Evolutionary conservation across 2,888 invertebrate genomes (phyloP).

Genomic region (Drosophila nr. perissopoda): DNA sequence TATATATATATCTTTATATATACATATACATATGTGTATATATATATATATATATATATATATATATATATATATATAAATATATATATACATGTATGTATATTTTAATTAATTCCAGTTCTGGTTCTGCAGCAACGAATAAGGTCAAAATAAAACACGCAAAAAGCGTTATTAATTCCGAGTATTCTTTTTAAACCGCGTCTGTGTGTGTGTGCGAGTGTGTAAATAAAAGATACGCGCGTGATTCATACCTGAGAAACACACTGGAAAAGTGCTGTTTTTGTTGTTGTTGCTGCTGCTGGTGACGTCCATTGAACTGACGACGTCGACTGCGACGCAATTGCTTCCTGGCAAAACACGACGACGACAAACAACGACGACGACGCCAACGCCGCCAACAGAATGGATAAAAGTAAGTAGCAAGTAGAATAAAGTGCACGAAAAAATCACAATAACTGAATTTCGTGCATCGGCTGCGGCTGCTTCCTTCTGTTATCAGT

Average conservation of each 20-base stretch:
- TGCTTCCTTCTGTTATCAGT: constrained; percentile 8
- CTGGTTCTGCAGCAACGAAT: constrained; percentile 66
- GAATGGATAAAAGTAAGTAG: constrained; percentile 73
- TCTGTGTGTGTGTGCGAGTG: constrained; percentile 23
- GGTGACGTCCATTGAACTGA: constrained; percentile 71
- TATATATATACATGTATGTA: constrained; percentile 22
- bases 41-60: constrained; percentile 12
- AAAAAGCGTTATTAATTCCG: constrained; percentile 67
- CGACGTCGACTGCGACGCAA: constrained; percentile 45
- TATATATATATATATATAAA: constrained; percentile 15
- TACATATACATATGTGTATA: too few relatives aligned
- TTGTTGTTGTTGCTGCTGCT: constrained; percentile 44
- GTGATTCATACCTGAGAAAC: constrained; percentile 61
- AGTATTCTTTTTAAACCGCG: constrained; percentile 51
- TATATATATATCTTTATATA: not conserved
- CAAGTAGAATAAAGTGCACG: constrained; percentile 23
- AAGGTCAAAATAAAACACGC: constrained; percentile 76
- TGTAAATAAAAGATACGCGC: constrained; percentile 59
- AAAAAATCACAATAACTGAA: constrained; percentile 36
- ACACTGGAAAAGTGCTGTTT: constrained; percentile 41
- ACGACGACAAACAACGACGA: not conserved
- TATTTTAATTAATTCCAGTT: constrained; percentile 63
- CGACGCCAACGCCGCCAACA: constrained; percentile 40
- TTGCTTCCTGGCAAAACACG: constrained; percentile 61
- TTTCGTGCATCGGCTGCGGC: constrained; percentile 43